Base-by-base conservation (phyloP, 2,797 vertebrate species). In the Antennarius maculatus region DNA sequence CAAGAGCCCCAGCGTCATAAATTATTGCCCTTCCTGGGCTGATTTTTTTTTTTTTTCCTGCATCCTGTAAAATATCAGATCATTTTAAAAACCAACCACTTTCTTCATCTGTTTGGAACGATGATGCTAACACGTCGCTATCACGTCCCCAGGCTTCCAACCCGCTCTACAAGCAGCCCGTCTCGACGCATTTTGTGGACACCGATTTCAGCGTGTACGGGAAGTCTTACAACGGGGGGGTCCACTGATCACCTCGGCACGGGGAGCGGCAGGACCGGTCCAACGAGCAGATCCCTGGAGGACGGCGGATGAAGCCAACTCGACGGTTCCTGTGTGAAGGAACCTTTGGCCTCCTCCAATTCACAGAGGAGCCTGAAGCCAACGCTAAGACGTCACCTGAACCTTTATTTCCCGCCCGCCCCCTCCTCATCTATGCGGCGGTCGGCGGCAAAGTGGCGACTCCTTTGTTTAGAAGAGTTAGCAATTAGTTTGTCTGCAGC, bases 141-240 rank as follows among this genome's bases (percentile, higher is more conserved):
- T 53, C 2, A 8, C n/a, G 53, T 39, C 16, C 49, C 0, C 84
- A 99, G 97, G 97, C 97, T 34, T 96, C 96, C 79, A 99, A 99
- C 81, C 97, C 97, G 49, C 94, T 99, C 74, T 99, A 98, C 90
- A 95, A 97, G 89, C 95, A 95, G 85, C 94, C 96, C 0, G 94
- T 96, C 85, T 93, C 96, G 17, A 96, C 94, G 0, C 95, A 97
- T 66, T 92, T 92, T 0, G 86, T 95, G 46, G 97, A 97, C 53
- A 95, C 95, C 3, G 94, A 95, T 0, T 96, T 96, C 90, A 94
- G 89, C 90, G 94, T 95, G 90, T 93, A 94, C 64, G 94, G 91
- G 80, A 97, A 94, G 89, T 94, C 95, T 64, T 95, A 94, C 90
- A 99, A 98, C 0, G 96, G 97, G 71, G 94, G 94, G 1, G 77